Percentiles rank a stretch among this genome's conserved stretches.
phyloP scores from a whole-genome alignment of 2,888 invertebrate species.

The Thalpophila matura region DNA sequence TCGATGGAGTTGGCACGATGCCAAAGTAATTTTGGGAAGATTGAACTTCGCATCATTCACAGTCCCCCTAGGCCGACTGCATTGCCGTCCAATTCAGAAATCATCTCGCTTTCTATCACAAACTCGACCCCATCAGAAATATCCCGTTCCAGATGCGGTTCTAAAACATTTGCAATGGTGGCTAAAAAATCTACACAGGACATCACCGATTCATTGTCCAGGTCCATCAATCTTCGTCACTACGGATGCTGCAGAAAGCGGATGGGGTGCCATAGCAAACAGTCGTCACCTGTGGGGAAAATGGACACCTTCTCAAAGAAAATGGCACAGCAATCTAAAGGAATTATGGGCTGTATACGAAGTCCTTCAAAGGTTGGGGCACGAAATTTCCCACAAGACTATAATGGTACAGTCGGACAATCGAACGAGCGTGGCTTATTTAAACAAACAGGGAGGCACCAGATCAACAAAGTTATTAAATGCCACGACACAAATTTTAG shows the following conservation, averaged over 20 bases:
- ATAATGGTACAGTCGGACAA: constrained; percentile 2
- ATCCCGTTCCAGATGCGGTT: neutral
- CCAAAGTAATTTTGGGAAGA: constrained; percentile 38
- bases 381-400: neutral
- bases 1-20: constrained; percentile 25
- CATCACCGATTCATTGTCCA: constrained; percentile 5
- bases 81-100: constrained; percentile 27
- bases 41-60: constrained; percentile 37
- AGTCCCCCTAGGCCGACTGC: constrained; percentile 33
- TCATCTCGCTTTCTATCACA: constrained; percentile 14
- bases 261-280: neutral
- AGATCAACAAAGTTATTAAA: neutral
- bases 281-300: neutral
- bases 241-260: neutral
- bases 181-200: neutral
- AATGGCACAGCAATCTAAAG: constrained; percentile 5
- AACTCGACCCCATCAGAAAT: neutral
- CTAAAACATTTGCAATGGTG: constrained; percentile 12
- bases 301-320: neutral
- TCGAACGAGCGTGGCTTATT: neutral
- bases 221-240: neutral
- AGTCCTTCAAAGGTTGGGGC: neutral
- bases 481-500: neutral
- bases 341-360: neutral
- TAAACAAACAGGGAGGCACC: neutral